Evolutionary conservation across 2,888 invertebrate genomes (phyloP).

Genomic region (Ennomos fuscantarius): DNA sequence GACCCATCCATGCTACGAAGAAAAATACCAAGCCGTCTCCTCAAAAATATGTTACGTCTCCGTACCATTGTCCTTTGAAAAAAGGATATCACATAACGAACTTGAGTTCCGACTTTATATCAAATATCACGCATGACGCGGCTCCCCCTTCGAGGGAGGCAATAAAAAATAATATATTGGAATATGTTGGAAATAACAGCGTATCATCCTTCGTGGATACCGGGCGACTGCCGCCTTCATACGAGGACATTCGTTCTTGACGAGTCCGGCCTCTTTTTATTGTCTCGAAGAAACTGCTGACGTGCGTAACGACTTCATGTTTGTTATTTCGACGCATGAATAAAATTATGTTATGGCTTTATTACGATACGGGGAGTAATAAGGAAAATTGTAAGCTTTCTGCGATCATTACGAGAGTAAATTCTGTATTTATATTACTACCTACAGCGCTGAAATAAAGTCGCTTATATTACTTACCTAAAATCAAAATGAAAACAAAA

Average conservation of each 20-base stretch:
- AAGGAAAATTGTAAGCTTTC: slow-evolving; percentile 53
- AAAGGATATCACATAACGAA: slow-evolving; percentile 84
- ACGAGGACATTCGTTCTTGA: slow-evolving; percentile 75
- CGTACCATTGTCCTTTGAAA: slow-evolving; percentile 83
- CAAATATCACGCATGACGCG: slow-evolving; percentile 85
- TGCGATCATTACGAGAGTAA: slow-evolving; percentile 39
- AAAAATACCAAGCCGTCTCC: slow-evolving; percentile 76
- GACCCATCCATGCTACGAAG: slow-evolving; percentile 69
- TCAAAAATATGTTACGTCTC: slow-evolving; percentile 78
- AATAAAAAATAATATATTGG: slow-evolving; percentile 87
- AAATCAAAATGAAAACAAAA: slow-evolving; percentile 2
- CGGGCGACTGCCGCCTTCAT: slow-evolving; percentile 51
- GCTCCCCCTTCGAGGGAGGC: slow-evolving; percentile 70
- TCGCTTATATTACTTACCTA: slow-evolving; percentile 13
- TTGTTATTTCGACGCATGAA: slow-evolving; percentile 70
- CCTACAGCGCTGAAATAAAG: slow-evolving; percentile 9
- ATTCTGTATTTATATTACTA: slow-evolving; percentile 31
- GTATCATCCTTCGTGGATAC: slow-evolving; percentile 81
- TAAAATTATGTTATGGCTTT: slow-evolving; percentile 64
- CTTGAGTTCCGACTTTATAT: slow-evolving; percentile 85
- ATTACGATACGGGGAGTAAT: slow-evolving; percentile 59
- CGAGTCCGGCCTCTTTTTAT: slow-evolving; percentile 80
- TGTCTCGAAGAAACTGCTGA: slow-evolving; percentile 75
- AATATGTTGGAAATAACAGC: slow-evolving; percentile 86
- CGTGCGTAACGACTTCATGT: slow-evolving; percentile 65